These are phyloP conservation scores for Acrocephalus arundinaceus DNA, from an alignment of 2,113 vertebrate genomes.

Conservation along the genomic window DNA sequence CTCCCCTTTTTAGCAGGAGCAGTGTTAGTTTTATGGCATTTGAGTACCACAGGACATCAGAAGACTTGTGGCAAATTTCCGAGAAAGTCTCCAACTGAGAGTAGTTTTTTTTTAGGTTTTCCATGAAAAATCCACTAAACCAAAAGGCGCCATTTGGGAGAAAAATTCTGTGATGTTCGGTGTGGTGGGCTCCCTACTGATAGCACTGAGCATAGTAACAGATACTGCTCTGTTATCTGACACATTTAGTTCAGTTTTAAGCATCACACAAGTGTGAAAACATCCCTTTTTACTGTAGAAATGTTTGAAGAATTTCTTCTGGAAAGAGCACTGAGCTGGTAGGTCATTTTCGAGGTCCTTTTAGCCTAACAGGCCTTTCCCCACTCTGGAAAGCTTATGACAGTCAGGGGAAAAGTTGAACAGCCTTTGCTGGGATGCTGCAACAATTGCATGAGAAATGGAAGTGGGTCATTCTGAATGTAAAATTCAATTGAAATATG, in stretches of 20 bases:
- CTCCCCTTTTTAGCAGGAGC: background rate
- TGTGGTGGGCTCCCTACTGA: background rate
- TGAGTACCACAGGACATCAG: background rate
- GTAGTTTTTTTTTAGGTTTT: background rate
- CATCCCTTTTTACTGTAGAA: background rate
- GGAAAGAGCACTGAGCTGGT: background rate
- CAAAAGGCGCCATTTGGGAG: background rate
- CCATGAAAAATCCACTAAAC: background rate
- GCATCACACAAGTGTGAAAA: background rate
- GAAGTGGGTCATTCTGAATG: conserved; percentile 15
- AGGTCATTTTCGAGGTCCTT: background rate
- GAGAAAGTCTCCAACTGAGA: background rate
- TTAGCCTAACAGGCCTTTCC: background rate
- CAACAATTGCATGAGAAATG: background rate
- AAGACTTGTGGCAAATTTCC: background rate
- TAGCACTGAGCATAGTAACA: background rate
- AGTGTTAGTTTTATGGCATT: background rate
- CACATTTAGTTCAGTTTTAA: background rate
- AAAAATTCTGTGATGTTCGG: background rate
- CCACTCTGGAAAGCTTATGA: background rate
- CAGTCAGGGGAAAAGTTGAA: background rate
- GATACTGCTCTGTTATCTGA: background rate
- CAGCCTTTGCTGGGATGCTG: background rate
- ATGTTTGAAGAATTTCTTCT: background rate
- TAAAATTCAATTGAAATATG: conserved; percentile 28